Evolutionary conservation across 2,113 vertebrate genomes (phyloP).

Genomic region (Columba livia): DNA sequence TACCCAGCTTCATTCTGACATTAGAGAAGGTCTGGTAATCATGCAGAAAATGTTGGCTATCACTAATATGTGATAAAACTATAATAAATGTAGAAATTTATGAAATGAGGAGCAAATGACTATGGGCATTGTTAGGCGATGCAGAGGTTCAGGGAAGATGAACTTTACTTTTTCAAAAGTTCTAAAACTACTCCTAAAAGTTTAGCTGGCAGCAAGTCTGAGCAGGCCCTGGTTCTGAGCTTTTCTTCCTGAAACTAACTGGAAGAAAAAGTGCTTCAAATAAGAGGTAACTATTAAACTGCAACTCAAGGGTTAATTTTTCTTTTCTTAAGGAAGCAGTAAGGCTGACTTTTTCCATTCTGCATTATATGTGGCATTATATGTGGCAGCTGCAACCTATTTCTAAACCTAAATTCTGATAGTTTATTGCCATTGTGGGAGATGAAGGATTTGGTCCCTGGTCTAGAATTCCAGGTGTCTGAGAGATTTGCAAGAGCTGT

Average conservation of each 20-base stretch:
- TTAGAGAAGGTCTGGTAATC: conserved; percentile 56
- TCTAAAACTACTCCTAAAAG: background rate
- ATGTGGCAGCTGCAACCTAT: conserved; percentile 16
- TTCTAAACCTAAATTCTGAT: conserved; percentile 43
- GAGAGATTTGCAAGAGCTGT: conserved; percentile 38
- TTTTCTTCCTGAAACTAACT: background rate
- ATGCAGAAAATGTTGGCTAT: conserved; percentile 52
- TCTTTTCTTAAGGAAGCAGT: conserved; percentile 17
- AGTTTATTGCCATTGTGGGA: conserved; percentile 50
- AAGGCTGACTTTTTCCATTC: conserved; percentile 6
- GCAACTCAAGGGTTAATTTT: conserved; percentile 50
- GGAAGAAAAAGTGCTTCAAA: background rate
- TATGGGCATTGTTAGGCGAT: conserved; percentile 28
- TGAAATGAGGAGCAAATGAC: conserved; percentile 41
- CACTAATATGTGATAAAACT: conserved; percentile 12
- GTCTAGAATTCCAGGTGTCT: conserved; percentile 20
- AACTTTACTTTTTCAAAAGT: conserved; percentile 31
- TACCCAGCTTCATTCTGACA: background rate
- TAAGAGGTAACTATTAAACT: background rate
- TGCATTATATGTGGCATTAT: conserved; percentile 10
- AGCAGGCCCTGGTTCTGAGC: background rate
- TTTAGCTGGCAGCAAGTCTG: background rate
- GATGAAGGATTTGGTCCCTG: conserved; percentile 45
- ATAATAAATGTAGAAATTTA: conserved; percentile 52
- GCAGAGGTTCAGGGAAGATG: conserved; percentile 33